Evolutionary conservation across 2,888 invertebrate genomes (phyloP), one percentile per base, ranked within the genome.

Genomic region (Omphaloscelis lunosa): DNA sequence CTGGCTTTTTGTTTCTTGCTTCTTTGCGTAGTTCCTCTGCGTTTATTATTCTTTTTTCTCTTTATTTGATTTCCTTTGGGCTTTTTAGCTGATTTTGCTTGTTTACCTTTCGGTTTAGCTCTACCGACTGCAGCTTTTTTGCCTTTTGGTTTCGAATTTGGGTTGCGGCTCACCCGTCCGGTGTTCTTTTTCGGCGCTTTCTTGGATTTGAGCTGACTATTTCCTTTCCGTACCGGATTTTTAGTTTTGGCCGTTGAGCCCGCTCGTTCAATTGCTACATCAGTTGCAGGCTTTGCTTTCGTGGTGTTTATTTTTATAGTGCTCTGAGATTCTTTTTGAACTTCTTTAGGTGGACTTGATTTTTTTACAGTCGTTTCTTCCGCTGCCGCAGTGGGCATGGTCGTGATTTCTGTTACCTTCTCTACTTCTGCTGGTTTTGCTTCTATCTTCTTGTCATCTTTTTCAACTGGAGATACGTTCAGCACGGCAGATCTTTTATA

Each of bases 401-500:
- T 11, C 23, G 41, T 41, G 5, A 41, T 65, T 34, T 65, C 56
- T 58, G 27, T 51, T 4, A 51, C 11, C 20, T 45, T 51, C 6
- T 48, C 23, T 45, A 23, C 12, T 66, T 29, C 48, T 7, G 15
- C 41, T 77, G 34, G 75, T 80, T 77, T 79, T 70, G 72, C 1
- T 48, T 77, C 75, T 39, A 34, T 48, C 45, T 75, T 70, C 27
- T 77, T 76, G 45, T 23, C 45, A 53, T 65, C 51, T 27, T 67
- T 41, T 69, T 34, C 48, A 12, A 2, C 63, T 39, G 69, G 2
- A 39, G 73, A n/a, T 53, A 34, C n/a, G 8, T 74, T 74, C 15
- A 41, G 7, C 2, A 27, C 75, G 17, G 84, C 88, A 12, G 90
- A 89, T 76, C 94, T 88, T 79, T 92, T 94, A 39, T 69, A 73